Conservation (phyloP, 2,888 invertebrate genomes). For the Aphidoletes aphidimyza region DNA sequence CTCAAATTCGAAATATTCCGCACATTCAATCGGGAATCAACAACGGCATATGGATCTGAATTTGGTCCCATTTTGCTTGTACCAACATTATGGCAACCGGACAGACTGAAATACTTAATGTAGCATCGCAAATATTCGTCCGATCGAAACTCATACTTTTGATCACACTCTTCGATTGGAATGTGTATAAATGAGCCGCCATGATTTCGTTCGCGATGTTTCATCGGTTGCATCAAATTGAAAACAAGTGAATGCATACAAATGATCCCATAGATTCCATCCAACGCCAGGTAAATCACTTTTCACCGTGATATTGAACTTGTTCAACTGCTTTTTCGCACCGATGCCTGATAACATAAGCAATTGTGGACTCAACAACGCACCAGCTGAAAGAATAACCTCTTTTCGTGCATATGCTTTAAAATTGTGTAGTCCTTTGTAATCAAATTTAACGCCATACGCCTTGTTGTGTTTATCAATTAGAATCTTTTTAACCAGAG, state of each 20-base stretch:
- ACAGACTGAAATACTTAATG: too few species aligned
- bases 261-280: constrained; percentile 82
- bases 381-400: constrained; percentile 81
- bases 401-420: constrained; percentile 71
- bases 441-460: constrained; percentile 65
- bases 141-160: too few species aligned
- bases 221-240: neutral
- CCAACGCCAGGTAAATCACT: constrained; percentile 75
- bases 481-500: constrained; percentile 69
- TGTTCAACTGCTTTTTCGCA: constrained; percentile 71
- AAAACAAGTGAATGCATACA: constrained; percentile 66
- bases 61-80: too few species aligned
- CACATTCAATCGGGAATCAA: too few species aligned
- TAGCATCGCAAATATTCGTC: too few species aligned
- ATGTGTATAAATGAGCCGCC: too few species aligned
- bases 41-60: too few species aligned
- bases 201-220: too few species aligned
- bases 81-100: too few species aligned
- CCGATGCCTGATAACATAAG: constrained; percentile 85
- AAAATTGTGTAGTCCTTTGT: constrained; percentile 69
- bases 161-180: too few species aligned
- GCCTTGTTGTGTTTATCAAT: constrained; percentile 68
- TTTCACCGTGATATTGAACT: constrained; percentile 70
- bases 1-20: too few species aligned
- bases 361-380: constrained; percentile 83